Evolutionary conservation across 2,888 invertebrate species (phyloP).

Genomic region (Nezara viridula): DNA sequence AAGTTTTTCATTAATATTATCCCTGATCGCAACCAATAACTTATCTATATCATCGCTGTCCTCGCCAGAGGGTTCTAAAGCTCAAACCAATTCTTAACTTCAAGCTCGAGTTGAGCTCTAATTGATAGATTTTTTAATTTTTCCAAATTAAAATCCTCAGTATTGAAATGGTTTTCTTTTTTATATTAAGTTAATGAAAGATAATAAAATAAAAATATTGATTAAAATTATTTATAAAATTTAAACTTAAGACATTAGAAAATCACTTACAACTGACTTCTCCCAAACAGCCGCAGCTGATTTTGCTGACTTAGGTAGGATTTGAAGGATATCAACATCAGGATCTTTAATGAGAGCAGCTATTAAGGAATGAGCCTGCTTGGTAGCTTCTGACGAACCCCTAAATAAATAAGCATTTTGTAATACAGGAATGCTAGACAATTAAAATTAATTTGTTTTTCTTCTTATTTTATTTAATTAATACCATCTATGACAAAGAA

Average conservation of each 20-base stretch:
- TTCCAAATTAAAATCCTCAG: too few species aligned
- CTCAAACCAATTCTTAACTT: too few species aligned
- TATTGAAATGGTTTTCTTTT: too few species aligned
- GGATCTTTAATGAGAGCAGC: constrained; percentile 94
- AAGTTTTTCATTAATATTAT: too few species aligned
- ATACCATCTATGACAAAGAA: background rate
- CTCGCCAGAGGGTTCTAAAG: too few species aligned
- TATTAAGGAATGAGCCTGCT: constrained; percentile 92
- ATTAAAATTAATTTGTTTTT: background rate
- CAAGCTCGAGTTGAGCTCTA: too few species aligned
- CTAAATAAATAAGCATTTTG: constrained; percentile 69
- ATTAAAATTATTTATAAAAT: background rate
- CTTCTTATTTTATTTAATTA: background rate
- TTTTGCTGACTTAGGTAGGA: constrained; percentile 80
- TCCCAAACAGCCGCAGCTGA: constrained; percentile 75
- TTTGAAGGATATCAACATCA: constrained; percentile 88
- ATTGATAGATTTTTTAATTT: too few species aligned
- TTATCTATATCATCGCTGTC: too few species aligned
- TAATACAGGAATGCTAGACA: background rate
- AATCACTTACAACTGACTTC: constrained; percentile 70
- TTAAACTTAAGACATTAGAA: background rate
- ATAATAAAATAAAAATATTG: too few species aligned
- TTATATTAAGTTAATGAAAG: too few species aligned
- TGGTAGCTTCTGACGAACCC: constrained; percentile 91
- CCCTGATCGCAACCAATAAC: too few species aligned